These are phyloP conservation scores for Venusia cambrica DNA, from an alignment of 2,888 invertebrate genomes.

Conservation along the genomic window DNA sequence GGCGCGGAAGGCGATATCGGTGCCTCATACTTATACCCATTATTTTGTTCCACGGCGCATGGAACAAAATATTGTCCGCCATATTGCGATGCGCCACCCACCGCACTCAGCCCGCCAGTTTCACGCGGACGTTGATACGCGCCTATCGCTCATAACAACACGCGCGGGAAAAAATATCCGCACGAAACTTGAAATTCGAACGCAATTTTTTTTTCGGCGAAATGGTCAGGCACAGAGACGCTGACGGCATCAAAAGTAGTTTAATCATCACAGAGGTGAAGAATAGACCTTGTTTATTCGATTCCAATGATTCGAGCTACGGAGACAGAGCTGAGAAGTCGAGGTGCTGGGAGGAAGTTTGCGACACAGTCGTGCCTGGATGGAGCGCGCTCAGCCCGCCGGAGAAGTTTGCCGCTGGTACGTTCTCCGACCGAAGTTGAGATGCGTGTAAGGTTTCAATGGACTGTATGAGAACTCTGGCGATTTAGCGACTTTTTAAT, in stretches of 20 bases:
- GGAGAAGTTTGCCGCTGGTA: slow-evolving; percentile 72
- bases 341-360: slow-evolving; percentile 73
- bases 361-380: slow-evolving; percentile 66
- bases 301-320: slow-evolving; percentile 65
- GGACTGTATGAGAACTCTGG: slow-evolving; percentile 21
- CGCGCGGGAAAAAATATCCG: slow-evolving; percentile 45
- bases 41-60: slow-evolving; percentile 57
- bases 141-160: slow-evolving; percentile 44
- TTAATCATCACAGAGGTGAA: slow-evolving; percentile 66
- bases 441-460: slow-evolving; percentile 30
- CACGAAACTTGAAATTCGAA: slow-evolving; percentile 36
- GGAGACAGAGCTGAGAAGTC: slow-evolving; percentile 71
- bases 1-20: slow-evolving; percentile 62
- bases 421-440: slow-evolving; percentile 51
- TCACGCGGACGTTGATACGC: slow-evolving; percentile 67
- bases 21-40: slow-evolving; percentile 54
- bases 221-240: slow-evolving; percentile 68
- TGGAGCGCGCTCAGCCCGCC: slow-evolving; percentile 60
- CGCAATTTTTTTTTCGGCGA: slow-evolving; percentile 23
- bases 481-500: slow-evolving; percentile 31
- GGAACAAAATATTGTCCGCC: no score
- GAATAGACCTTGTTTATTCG: slow-evolving; percentile 65
- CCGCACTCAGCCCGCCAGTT: slow-evolving; percentile 62
- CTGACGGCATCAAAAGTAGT: slow-evolving; percentile 66
- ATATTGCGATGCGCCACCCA: slow-evolving; percentile 58